Percentiles rank a stretch among this genome's conserved stretches.
Conservation (phyloP, 2,888 invertebrate genomes). For the Harpagoxenus sublaevis region DNA sequence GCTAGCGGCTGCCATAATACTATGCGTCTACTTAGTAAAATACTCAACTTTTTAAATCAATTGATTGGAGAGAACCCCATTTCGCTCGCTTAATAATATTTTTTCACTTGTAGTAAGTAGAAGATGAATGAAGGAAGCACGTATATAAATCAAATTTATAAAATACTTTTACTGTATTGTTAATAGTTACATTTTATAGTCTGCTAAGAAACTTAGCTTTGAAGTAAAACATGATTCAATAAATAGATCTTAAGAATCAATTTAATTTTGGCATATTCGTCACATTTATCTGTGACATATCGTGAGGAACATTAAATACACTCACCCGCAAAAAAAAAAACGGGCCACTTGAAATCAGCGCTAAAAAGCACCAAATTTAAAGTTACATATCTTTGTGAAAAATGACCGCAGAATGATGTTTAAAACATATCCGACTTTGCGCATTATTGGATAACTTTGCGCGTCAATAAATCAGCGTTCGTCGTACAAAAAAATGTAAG, state of each 20-base stretch:
- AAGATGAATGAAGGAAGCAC: not conserved
- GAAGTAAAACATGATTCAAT: not conserved
- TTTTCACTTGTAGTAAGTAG: not conserved
- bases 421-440: too few species aligned
- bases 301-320: not conserved
- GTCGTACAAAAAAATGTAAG: too few species aligned
- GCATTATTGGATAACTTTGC: too few species aligned
- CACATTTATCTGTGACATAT: not conserved
- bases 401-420: too few species aligned
- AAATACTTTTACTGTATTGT: not conserved
- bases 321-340: too few species aligned
- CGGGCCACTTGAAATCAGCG: too few species aligned
- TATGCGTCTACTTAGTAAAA: not conserved
- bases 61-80: not conserved
- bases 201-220: not conserved
- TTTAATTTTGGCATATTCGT: not conserved
- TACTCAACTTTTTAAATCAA: conserved; percentile 8
- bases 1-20: not conserved
- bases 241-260: not conserved
- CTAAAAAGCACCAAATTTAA: too few species aligned
- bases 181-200: not conserved
- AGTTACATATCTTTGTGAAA: too few species aligned
- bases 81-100: not conserved
- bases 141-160: not conserved
- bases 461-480: too few species aligned